Conservation (phyloP, 2,113 vertebrate species). For the Ceratotherium simum region DNA sequence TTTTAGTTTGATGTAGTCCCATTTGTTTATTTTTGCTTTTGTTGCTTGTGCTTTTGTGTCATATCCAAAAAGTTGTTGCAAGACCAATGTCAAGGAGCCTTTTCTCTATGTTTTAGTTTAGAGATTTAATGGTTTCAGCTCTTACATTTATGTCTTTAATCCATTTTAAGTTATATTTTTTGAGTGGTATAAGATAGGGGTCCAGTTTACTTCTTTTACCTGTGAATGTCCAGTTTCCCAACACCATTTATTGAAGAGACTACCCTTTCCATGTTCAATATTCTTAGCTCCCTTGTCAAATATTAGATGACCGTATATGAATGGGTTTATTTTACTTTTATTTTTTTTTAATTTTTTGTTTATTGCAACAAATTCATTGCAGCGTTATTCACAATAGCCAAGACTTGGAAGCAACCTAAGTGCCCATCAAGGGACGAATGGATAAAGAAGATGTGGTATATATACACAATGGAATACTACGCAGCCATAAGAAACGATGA, state of each 20-base stretch:
- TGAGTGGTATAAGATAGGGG: not conserved
- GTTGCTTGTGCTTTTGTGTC: not conserved
- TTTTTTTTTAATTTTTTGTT: too few species aligned
- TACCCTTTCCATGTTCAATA: not conserved
- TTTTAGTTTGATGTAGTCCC: not conserved
- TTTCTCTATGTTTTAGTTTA: not conserved
- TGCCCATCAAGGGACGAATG: too few species aligned
- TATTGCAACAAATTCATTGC: too few species aligned
- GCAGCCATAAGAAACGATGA: too few species aligned
- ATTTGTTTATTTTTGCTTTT: not conserved
- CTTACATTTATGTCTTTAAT: not conserved
- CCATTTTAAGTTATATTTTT: not conserved
- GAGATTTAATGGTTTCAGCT: not conserved
- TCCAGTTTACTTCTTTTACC: not conserved
- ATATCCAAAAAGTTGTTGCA: not conserved
- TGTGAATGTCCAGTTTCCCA: not conserved
- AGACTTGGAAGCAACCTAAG: too few species aligned
- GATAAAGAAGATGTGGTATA: too few species aligned
- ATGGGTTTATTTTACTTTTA: constrained; percentile 17
- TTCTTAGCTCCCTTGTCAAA: not conserved
- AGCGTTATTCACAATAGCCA: too few species aligned
- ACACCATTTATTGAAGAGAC: not conserved
- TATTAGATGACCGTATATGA: not conserved
- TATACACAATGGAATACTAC: too few species aligned
- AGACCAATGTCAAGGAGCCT: not conserved